Evolutionary conservation across 2,113 vertebrate genomes (phyloP), one percentile per base, ranked within the genome.

Genomic region (Chloropsis cyanopogon): DNA sequence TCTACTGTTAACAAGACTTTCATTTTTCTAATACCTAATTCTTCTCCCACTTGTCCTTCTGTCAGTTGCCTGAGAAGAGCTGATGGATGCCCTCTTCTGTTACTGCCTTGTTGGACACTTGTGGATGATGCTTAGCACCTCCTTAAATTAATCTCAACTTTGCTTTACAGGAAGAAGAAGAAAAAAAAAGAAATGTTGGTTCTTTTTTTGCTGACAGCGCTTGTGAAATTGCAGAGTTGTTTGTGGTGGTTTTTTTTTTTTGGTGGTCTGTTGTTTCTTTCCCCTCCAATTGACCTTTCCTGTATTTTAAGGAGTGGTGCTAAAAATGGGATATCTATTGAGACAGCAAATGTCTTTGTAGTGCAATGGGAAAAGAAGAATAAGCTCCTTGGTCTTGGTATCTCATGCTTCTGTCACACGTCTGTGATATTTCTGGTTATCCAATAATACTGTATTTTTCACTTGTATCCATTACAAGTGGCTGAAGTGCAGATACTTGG

Each of bases 1-100:
- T 89, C 61, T 64, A 56, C 49, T 69, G 49, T 81, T 95, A 93
- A 95, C 83, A 93, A 91, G 86, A 71, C 65, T 92, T 95, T 91
- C 86, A 95, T 94, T 97, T 97, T 96, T 92, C 93, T 95, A 39
- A 89, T 78, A 84, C 60, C 65, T 72, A 68, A 92, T 95, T 89
- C 81, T 87, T 89, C 49, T 87, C 47, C 49, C 0, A 0, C 81
- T 89, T 95, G 91, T 91, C 69, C 65, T 86, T 31, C 88, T 91
- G 80, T 84, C 86, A 86, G 49, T 22, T 41, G 57, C 59, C 10
- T 0, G 15, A 81, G 92, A 82, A 75, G 44, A 50, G 5, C 76
- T 81, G 90, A 92, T 95, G 69, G 76, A 91, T 76, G 61, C 65
- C 31, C 49, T 71, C 26, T 60, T 23, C 53, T 84, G 17, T 31